These are phyloP conservation scores for Apteryx mantelli DNA, from an alignment of 2,113 vertebrate species.

Conservation along the genomic window DNA sequence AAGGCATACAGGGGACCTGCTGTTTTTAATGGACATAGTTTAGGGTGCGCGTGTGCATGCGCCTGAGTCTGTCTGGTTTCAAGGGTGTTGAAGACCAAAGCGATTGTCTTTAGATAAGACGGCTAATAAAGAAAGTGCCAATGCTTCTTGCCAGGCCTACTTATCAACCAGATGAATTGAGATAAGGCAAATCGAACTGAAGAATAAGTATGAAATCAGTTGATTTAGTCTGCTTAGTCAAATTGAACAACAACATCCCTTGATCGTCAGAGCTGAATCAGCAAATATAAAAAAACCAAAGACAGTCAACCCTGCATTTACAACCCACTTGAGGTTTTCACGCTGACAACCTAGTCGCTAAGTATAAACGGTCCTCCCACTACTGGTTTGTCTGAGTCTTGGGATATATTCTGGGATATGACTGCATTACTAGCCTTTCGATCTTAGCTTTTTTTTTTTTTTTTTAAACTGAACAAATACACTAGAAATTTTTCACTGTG, in stretches of 20 bases:
- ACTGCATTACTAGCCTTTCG: conserved; percentile 51
- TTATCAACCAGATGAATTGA: conserved; percentile 21
- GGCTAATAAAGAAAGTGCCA: background rate
- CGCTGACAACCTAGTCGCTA: conserved; percentile 66
- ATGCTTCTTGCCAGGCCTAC: conserved; percentile 1
- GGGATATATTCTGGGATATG: conserved; percentile 64
- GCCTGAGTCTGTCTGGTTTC: background rate
- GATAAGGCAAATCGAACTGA: conserved; percentile 66
- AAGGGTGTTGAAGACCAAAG: background rate
- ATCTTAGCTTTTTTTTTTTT: background rate
- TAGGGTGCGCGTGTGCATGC: background rate
- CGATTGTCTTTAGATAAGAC: background rate
- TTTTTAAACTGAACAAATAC: conserved; percentile 27
- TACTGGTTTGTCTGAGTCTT: conserved; percentile 73
- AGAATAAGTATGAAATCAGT: conserved; percentile 55
- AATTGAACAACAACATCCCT: conserved; percentile 67
- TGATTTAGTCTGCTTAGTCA: conserved; percentile 66
- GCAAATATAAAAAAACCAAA: conserved; percentile 72
- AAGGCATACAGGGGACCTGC: background rate
- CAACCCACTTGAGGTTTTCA: conserved; percentile 80
- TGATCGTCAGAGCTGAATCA: conserved; percentile 78
- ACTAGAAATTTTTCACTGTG: conserved; percentile 35
- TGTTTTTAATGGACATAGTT: background rate
- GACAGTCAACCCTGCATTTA: conserved; percentile 76
- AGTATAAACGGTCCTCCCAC: conserved; percentile 79